Conservation (phyloP, 1,140 invertebrate species). For the Lasioglossum albipes region DNA sequence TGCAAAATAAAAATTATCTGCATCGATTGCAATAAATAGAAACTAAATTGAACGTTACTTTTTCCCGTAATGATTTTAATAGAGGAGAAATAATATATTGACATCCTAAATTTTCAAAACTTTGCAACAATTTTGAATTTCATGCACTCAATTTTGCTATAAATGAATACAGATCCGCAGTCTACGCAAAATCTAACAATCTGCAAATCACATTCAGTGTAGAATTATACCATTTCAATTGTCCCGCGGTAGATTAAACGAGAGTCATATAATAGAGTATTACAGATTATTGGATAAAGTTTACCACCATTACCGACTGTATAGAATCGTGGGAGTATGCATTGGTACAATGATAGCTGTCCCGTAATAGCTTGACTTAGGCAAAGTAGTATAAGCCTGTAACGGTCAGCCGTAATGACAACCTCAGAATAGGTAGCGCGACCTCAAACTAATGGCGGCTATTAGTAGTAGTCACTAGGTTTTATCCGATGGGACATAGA, state of each 20-base stretch:
- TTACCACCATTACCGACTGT: background rate
- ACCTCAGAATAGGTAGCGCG: constrained; percentile 13
- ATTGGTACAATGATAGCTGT: background rate
- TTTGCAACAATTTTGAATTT: no score
- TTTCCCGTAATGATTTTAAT: no score
- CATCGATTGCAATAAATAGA: no score
- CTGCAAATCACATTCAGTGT: no score
- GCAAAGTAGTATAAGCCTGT: background rate
- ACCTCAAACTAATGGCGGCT: constrained; percentile 46
- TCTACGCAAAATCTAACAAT: no score
- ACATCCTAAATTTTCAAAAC: no score
- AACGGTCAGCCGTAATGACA: background rate
- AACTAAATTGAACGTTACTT: no score
- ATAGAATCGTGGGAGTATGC: background rate
- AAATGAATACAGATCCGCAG: no score
- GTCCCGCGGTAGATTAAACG: background rate
- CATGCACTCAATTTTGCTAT: no score
- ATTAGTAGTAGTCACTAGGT: constrained; percentile 53
- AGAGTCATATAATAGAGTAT: background rate
- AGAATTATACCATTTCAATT: no score
- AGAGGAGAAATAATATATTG: no score
- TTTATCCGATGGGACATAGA: constrained; percentile 49
- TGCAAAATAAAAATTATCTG: no score
- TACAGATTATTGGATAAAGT: background rate
- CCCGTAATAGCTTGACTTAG: background rate